These are phyloP conservation scores for Octodon degus DNA, from an alignment of 2,113 vertebrate genomes.

Conservation along the genomic window DNA sequence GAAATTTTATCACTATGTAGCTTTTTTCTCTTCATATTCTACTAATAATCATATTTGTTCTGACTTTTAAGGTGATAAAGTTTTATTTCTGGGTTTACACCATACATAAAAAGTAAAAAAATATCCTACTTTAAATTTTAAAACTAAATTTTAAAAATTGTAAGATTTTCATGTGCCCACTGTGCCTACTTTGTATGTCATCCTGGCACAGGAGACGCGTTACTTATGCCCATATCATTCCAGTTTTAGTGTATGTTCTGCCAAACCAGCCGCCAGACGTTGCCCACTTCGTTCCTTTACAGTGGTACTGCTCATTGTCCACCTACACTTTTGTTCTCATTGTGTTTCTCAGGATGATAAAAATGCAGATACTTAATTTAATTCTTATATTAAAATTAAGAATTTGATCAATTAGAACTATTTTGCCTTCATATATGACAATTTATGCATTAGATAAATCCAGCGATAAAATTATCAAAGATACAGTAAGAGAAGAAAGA, in stretches of 20 bases:
- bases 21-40: not conserved
- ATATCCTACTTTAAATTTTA: not conserved
- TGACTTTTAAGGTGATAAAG: not conserved
- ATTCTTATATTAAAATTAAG: not conserved
- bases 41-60: not conserved
- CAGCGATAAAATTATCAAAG: not conserved
- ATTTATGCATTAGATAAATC: not conserved
- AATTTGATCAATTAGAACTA: not conserved
- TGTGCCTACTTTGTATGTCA: not conserved
- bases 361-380: not conserved
- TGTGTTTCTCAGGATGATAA: not conserved
- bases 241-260: not conserved
- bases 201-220: not conserved
- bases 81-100: not conserved
- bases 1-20: not conserved
- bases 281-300: not conserved
- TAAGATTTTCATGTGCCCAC: not conserved
- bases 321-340: not conserved
- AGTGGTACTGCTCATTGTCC: not conserved
- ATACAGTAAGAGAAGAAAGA: not conserved
- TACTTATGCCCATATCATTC: not conserved
- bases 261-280: not conserved
- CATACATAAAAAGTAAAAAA: not conserved
- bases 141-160: not conserved
- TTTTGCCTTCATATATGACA: not conserved